Conservation (phyloP, 2,113 vertebrate species). For the Xiphophorus maculatus region DNA sequence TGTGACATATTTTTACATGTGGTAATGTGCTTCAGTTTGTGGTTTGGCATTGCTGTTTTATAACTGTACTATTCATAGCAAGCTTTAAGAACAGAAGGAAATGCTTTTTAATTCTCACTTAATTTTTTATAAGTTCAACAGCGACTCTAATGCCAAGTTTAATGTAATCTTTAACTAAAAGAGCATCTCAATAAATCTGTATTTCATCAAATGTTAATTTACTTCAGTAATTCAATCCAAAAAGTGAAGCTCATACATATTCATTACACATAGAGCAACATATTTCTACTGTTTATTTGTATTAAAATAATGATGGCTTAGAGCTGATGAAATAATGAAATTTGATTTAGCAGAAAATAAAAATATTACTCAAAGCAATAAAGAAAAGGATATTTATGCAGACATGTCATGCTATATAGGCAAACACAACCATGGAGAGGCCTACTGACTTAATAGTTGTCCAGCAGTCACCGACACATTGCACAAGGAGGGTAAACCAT, state of each 20-base stretch:
- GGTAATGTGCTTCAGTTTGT: neutral
- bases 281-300: neutral
- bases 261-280: neutral
- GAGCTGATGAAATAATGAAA: neutral
- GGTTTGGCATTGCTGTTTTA: too few relatives aligned
- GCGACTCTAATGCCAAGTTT: neutral
- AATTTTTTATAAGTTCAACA: neutral
- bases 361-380: neutral
- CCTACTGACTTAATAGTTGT: neutral
- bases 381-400: too few relatives aligned
- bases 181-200: neutral
- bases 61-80: neutral
- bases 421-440: neutral
- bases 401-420: neutral
- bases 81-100: neutral
- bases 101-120: neutral
- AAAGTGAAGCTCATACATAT: neutral
- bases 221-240: neutral
- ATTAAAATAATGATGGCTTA: neutral
- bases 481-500: too few relatives aligned
- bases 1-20: neutral
- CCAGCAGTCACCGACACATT: too few relatives aligned
- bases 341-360: neutral
- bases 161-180: neutral
- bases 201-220: neutral